These are phyloP conservation scores for Cosmopolites sordidus DNA, from an alignment of 2,888 invertebrate species.

Conservation along the genomic window DNA sequence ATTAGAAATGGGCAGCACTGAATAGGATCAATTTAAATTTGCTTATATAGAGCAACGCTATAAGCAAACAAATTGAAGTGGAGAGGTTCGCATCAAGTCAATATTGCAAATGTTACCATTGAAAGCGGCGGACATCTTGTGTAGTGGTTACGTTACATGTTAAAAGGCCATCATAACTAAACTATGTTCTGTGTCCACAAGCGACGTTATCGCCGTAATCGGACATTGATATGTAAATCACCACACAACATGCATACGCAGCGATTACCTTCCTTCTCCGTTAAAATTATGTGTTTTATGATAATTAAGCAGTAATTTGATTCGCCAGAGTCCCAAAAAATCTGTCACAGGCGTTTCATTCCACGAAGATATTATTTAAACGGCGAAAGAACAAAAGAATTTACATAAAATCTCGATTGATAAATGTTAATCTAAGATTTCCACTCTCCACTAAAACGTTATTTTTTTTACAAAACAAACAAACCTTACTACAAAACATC, in stretches of 20 bases:
- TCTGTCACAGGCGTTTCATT: no score
- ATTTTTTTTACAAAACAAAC: no score
- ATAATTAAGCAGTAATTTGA: conserved; percentile 6
- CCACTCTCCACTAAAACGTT: no score
- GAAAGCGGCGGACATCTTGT: conserved; percentile 1
- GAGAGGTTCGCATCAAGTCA: background rate
- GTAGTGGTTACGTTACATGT: background rate
- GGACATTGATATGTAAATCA: conserved; percentile 18
- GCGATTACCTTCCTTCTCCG: conserved; percentile 16
- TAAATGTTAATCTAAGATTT: no score
- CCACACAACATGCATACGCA: conserved; percentile 16
- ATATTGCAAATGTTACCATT: background rate
- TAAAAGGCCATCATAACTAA: conserved; percentile 7
- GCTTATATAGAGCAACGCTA: no score
- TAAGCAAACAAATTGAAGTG: background rate
- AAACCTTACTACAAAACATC: no score
- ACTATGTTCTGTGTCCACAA: conserved; percentile 5
- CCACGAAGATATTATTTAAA: no score
- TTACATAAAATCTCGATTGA: no score
- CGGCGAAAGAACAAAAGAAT: no score
- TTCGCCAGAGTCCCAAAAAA: no score
- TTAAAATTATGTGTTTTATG: conserved; percentile 15
- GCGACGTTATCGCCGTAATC: conserved; percentile 8
- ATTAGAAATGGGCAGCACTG: no score
- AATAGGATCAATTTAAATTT: no score